Evolutionary conservation across 2,888 invertebrate species (phyloP), one percentile per base, ranked within the genome.

Genomic region (Gisinianus flammeolus): DNA sequence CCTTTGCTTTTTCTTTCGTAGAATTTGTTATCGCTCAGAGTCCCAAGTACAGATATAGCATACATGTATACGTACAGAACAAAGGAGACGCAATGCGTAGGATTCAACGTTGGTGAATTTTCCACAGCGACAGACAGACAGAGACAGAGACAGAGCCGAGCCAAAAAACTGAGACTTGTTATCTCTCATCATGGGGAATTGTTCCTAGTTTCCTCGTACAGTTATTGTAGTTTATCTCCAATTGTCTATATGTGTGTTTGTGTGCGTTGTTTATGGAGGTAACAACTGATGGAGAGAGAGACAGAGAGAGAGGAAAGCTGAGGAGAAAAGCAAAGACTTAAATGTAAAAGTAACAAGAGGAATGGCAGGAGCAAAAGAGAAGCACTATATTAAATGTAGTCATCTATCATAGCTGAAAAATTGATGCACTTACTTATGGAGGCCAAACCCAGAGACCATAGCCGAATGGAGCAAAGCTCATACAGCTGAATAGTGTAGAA

Each of bases 321-420:
- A 56, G 19, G 58, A 26, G 58, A n/a, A 58, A 58, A 10, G 16
- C 26, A 26, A 26, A 26, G 22, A 22, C 1, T 2, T 28, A 66
- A 66, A 30, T 58, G 22, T 30, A 30, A 1, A 56, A 54, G 28
- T 54, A 24, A 1, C 1, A 19, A 71, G 71, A 71, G 56, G 28
- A 62, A 72, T 72, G 72, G n/a, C 24, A 44, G 52, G 31, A 58
- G 72, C 26, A 54, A 71, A 30, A 30, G 56, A 44, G 22, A 33
- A 72, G 72, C 31, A 62, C 72, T 66, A 74, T 54, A 79, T 75
- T 78, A 80, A 80, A 78, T 76, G 76, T 56, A 80, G 76, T 71
- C 75, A 80, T 80, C 76, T 78, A 79, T 78, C 80, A 80, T 26
- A 74, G 70, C 69, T 80, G 77, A 80, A 80, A 80, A 80, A 80